Percentiles rank a stretch among this genome's conserved stretches.
phyloP scores from a whole-genome alignment of 2,113 vertebrate species.

The Isurus oxyrinchus region DNA sequence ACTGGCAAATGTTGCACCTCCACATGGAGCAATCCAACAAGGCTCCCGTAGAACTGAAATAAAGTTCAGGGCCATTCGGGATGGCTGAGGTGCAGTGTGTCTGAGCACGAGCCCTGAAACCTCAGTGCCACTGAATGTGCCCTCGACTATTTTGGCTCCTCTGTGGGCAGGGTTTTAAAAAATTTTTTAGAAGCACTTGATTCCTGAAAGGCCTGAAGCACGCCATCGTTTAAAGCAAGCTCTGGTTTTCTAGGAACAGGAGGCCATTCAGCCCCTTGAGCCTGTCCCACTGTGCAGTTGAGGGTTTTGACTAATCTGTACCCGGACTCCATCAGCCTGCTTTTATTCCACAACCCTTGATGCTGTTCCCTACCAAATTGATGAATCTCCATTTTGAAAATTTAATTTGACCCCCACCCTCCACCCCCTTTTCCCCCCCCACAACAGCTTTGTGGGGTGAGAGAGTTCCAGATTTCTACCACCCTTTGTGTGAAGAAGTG shows the following conservation, averaged over 20 bases:
- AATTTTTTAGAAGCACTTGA: not conserved
- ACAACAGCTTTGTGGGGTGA: too few species aligned
- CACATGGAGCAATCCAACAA: not conserved
- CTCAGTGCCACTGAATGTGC: not conserved
- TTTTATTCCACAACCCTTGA: not conserved
- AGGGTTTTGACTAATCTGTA: not conserved
- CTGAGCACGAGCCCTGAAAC: not conserved
- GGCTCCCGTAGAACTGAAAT: not conserved
- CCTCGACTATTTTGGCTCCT: not conserved
- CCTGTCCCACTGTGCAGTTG: too few species aligned
- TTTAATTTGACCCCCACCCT: not conserved
- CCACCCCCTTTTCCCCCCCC: too few species aligned
- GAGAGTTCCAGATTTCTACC: not conserved
- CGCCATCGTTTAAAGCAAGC: not conserved
- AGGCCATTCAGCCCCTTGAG: too few species aligned
- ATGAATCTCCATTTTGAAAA: not conserved
- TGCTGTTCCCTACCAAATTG: not conserved
- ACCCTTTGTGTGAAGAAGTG: too few species aligned
- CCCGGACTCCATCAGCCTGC: not conserved
- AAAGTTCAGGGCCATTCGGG: not conserved
- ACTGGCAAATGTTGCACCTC: not conserved
- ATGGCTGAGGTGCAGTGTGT: not conserved
- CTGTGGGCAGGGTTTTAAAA: not conserved
- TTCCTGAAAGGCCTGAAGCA: not conserved
- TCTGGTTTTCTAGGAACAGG: not conserved